Percentiles rank a stretch among this genome's conserved stretches.
Evolutionary conservation across 2,113 vertebrate species (phyloP).

Genomic region (Helogale parvula): DNA sequence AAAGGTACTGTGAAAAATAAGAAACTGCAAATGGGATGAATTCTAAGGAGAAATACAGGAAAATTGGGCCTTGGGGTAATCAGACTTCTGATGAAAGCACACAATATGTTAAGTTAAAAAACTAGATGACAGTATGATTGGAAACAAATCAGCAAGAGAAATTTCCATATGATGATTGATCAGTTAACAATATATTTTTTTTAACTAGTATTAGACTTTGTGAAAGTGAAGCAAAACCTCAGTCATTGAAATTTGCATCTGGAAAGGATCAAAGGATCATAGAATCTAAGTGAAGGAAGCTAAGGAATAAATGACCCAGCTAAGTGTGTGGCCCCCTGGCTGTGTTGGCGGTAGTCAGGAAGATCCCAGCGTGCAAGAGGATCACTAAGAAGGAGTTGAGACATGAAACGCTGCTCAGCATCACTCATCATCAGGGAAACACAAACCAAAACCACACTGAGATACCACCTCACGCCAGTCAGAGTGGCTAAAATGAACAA

Average conservation of each 20-base stretch:
- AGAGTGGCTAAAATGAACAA: no score
- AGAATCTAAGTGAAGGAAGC: neutral
- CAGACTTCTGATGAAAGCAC: constrained; percentile 12
- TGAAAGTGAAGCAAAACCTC: neutral
- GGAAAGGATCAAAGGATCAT: neutral
- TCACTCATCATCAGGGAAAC: no score
- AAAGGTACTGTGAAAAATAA: neutral
- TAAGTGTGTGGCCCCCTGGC: fast-evolving
- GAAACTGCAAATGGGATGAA: neutral
- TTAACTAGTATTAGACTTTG: neutral
- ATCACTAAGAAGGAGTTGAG: neutral
- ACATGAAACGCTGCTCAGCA: no score
- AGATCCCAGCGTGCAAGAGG: neutral
- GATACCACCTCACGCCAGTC: no score
- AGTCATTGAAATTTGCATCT: neutral
- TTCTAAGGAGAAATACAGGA: constrained; percentile 6
- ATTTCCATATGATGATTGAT: neutral
- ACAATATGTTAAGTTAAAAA: neutral
- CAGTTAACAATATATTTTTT: neutral
- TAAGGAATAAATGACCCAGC: neutral
- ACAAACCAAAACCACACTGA: no score
- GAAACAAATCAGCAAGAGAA: neutral
- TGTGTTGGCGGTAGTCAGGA: neutral
- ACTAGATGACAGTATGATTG: neutral
- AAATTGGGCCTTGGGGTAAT: neutral